These are phyloP conservation scores for Aplidium turbinatum DNA, from an alignment of 23 tunicate species.

Conservation along the genomic window DNA sequence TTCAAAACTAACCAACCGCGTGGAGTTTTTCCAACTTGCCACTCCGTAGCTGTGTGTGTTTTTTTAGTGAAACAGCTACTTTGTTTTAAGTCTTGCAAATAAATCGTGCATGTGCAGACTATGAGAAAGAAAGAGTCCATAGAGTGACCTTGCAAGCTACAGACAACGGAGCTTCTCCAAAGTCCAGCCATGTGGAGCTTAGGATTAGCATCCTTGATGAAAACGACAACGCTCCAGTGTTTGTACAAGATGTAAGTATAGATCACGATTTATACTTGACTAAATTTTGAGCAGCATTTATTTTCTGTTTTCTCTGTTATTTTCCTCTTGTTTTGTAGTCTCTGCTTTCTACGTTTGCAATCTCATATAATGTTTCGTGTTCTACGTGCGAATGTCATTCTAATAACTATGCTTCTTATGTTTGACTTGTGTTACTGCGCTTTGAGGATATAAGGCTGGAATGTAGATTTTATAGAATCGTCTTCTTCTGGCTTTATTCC, in stretches of 20 bases:
- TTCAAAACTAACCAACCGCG: no score
- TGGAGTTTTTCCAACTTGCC: no score
- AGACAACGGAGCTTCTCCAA: conserved; percentile 50
- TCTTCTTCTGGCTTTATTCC: no score
- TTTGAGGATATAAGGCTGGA: not conserved
- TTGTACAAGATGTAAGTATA: conserved; percentile 43
- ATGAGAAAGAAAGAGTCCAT: conserved; percentile 38
- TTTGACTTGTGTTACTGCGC: not conserved
- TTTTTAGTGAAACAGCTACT: no score
- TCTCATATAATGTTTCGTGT: no score
- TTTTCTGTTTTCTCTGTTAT: no score
- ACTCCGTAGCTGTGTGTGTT: no score
- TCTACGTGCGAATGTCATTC: no score
- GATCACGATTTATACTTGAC: not conserved
- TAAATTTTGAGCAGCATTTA: not conserved
- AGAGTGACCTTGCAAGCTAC: conserved; percentile 51
- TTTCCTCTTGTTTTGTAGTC: no score
- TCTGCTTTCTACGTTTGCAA: no score
- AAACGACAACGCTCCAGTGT: conserved; percentile 77
- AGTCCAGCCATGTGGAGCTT: conserved; percentile 21
- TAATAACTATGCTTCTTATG: not conserved
- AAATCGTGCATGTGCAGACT: conserved; percentile 35
- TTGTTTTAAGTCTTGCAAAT: no score
- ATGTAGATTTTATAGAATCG: no score
- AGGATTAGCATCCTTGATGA: conserved; percentile 53